Evolutionary conservation across 2,113 vertebrate genomes (phyloP).

Genomic region (Haemorhous mexicanus): DNA sequence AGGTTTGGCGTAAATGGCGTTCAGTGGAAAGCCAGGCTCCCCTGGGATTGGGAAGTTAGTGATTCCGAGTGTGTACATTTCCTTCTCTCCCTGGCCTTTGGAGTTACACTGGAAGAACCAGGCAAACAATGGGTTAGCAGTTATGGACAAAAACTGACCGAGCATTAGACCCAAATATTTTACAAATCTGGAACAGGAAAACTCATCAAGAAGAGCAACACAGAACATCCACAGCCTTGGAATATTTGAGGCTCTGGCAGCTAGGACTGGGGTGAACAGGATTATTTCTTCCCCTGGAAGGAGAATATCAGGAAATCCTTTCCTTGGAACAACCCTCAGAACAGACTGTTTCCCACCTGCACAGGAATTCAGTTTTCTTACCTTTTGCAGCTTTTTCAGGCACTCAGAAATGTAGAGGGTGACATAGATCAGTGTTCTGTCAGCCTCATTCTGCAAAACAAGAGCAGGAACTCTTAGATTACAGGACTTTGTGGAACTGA

Average conservation of each 20-base stretch:
- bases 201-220: not conserved
- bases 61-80: constrained; percentile 98
- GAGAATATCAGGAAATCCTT: not conserved
- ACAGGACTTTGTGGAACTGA: not conserved
- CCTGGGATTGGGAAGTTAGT: constrained; percentile 98
- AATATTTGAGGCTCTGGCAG: not conserved
- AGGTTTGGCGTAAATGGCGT: constrained; percentile 90
- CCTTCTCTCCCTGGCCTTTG: constrained; percentile 94
- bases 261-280: not conserved
- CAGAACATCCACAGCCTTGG: not conserved
- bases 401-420: constrained; percentile 99
- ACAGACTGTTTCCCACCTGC: not conserved
- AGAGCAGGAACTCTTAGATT: not conserved
- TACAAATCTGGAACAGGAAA: not conserved
- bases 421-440: constrained; percentile 94
- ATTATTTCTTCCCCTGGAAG: not conserved
- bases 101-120: constrained; percentile 87
- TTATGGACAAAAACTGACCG: not conserved
- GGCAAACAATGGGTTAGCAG: not conserved
- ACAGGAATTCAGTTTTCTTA: constrained; percentile 49
- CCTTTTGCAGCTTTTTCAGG: constrained; percentile 97
- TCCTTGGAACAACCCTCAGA: not conserved
- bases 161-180: not conserved
- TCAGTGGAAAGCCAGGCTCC: constrained; percentile 97
- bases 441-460: constrained; percentile 89